Percentiles rank a stretch among this genome's conserved stretches.
Evolutionary conservation across 2,113 vertebrate species (phyloP).

Genomic region (Prinia subflava): DNA sequence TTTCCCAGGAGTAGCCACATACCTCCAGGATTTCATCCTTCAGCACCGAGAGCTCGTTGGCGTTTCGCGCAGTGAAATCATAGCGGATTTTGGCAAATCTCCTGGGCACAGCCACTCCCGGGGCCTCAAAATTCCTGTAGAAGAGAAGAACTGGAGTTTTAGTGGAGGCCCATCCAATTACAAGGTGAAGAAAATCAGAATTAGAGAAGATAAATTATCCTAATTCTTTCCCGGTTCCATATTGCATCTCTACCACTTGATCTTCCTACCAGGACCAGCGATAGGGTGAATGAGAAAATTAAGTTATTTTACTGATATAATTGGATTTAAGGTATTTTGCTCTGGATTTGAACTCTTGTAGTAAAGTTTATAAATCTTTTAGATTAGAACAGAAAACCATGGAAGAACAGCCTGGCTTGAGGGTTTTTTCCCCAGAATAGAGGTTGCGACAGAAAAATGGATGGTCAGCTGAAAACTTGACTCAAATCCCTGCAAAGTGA

Average conservation of each 20-base stretch:
- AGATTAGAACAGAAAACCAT: neutral
- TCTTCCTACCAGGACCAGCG: neutral
- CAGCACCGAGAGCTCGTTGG: too few relatives aligned
- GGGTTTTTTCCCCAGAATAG: too few relatives aligned
- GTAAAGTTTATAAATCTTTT: neutral
- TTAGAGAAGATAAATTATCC: neutral
- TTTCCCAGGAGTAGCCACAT: too few relatives aligned
- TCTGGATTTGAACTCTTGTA: neutral
- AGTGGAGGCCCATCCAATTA: neutral
- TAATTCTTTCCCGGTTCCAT: neutral
- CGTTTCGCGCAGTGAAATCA: too few relatives aligned
- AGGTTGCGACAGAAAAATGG: neutral
- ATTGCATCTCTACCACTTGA: neutral
- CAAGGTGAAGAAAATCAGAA: neutral
- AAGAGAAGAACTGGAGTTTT: neutral
- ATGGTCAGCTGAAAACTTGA: neutral
- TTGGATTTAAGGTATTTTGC: neutral
- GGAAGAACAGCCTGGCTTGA: neutral
- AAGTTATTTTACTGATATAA: neutral
- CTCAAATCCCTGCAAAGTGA: neutral
- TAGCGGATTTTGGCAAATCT: too few relatives aligned
- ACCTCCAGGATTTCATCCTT: too few relatives aligned
- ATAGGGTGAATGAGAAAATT: neutral
- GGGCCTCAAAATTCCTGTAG: neutral
- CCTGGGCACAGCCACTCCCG: too few relatives aligned